Conservation (phyloP, 2,888 invertebrate species). For the Lithophane leautieri region DNA sequence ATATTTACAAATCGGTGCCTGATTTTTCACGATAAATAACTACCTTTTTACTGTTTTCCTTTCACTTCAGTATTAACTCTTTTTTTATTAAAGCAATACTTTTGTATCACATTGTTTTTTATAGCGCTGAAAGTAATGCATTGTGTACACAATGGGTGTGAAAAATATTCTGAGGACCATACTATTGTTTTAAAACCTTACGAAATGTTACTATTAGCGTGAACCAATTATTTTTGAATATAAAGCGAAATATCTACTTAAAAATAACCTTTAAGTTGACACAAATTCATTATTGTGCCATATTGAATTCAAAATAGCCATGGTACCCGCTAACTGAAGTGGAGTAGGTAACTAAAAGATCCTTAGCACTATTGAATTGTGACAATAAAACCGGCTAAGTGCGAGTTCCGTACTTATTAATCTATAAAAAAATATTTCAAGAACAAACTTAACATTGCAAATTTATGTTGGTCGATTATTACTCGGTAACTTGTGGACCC, state of each 20-base stretch:
- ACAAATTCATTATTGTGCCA: too few species aligned
- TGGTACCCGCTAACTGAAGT: too few species aligned
- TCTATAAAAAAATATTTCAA: too few species aligned
- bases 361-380: not conserved
- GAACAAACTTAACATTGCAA: too few species aligned
- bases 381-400: too few species aligned
- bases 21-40: constrained; percentile 45
- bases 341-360: not conserved
- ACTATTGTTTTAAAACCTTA: not conserved
- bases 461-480: too few species aligned
- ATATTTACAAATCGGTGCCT: constrained; percentile 59
- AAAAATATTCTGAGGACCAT: not conserved
- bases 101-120: constrained; percentile 35
- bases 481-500: too few species aligned
- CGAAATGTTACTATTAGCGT: not conserved
- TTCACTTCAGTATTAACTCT: constrained; percentile 11
- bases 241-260: not conserved
- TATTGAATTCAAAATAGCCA: too few species aligned
- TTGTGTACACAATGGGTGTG: constrained; percentile 20
- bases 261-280: not conserved
- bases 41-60: constrained; percentile 26
- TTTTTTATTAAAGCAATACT: constrained; percentile 34
- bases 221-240: not conserved
- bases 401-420: too few species aligned
- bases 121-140: constrained; percentile 13